Percentiles rank a stretch among this genome's conserved stretches.
These are phyloP conservation scores for Cyaniris semiargus DNA, from an alignment of 2,888 invertebrate species.

Conservation along the genomic window DNA sequence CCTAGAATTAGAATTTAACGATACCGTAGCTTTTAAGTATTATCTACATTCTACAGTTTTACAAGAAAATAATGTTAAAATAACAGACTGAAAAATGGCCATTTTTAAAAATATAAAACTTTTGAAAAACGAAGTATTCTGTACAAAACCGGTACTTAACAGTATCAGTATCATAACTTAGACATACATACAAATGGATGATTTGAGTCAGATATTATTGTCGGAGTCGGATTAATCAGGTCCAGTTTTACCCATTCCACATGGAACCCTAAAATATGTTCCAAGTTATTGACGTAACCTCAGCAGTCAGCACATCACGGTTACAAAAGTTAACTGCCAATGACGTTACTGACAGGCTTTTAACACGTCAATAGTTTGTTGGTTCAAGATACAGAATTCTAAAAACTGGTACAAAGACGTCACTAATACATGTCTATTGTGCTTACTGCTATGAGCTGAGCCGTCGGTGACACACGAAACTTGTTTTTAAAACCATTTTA, in stretches of 20 bases:
- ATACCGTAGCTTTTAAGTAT: neutral
- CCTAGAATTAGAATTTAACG: neutral
- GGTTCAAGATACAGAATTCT: neutral
- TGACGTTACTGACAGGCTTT: conserved; percentile 8
- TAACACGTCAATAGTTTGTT: neutral
- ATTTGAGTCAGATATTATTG: too few species aligned
- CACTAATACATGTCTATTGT: too few species aligned
- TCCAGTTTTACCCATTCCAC: too few species aligned
- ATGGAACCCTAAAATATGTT: neutral
- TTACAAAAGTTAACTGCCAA: neutral
- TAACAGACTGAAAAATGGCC: neutral
- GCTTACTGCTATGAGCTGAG: neutral
- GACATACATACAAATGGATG: too few species aligned
- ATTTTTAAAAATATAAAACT: too few species aligned
- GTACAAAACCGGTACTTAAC: too few species aligned
- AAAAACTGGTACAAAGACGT: neutral
- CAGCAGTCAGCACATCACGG: neutral
- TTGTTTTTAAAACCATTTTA: neutral
- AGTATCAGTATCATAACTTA: too few species aligned
- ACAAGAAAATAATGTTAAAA: neutral
- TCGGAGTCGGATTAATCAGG: too few species aligned
- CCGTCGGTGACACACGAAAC: neutral
- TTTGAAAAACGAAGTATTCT: too few species aligned
- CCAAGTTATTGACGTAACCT: neutral
- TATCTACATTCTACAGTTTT: neutral